phyloP scores from a whole-genome alignment of 2,113 vertebrate genomes.

The Ageneiosus marmoratus region DNA sequence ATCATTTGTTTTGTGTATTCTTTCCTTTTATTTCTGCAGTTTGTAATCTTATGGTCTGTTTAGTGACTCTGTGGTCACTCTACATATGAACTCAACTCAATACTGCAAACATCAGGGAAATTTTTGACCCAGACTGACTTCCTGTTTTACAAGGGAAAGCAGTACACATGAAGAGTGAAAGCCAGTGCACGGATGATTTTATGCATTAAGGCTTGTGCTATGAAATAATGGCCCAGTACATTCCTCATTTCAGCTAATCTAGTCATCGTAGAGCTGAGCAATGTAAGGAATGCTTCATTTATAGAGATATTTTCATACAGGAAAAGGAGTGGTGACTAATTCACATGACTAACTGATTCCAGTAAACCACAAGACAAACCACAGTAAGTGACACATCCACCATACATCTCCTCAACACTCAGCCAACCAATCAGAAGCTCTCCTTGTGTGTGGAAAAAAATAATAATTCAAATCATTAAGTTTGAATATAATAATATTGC shows the following conservation, averaged over 20 bases:
- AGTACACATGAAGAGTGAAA: neutral
- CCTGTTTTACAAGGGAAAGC: neutral
- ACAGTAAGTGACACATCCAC: neutral
- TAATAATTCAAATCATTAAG: neutral
- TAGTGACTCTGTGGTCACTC: no score
- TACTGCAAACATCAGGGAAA: neutral
- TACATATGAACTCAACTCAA: neutral
- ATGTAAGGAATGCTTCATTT: neutral
- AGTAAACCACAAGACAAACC: constrained; percentile 14
- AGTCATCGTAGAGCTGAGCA: neutral
- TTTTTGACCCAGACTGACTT: neutral
- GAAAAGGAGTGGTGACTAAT: constrained; percentile 17
- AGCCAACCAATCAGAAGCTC: neutral
- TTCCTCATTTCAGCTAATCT: neutral
- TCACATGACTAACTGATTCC: constrained; percentile 43
- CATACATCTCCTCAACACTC: neutral
- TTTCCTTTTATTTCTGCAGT: neutral
- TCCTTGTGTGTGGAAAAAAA: neutral
- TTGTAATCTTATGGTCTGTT: neutral
- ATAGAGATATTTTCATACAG: neutral
- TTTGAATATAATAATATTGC: neutral
- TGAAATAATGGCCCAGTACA: neutral
- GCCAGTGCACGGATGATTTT: neutral
- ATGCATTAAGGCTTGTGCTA: neutral
- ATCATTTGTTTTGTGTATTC: neutral